Evolutionary conservation across 1,140 invertebrate species (phyloP).

Genomic region (Brachystomella parvula): DNA sequence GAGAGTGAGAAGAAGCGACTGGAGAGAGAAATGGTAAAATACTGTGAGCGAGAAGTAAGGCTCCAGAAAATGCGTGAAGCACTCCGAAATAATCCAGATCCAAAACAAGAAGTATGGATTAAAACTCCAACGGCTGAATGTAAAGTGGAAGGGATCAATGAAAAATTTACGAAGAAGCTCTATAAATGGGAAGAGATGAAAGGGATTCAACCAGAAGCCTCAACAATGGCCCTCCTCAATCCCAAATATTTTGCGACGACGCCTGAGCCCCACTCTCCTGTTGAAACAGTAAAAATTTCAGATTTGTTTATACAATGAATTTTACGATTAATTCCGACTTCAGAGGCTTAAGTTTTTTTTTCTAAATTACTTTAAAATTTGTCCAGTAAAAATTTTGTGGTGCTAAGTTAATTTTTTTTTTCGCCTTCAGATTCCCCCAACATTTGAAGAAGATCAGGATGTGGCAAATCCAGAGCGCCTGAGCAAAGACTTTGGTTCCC

Average conservation of each 20-base stretch:
- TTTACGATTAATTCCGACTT: too few relatives aligned
- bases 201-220: conserved; percentile 68
- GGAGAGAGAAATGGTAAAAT: conserved; percentile 53
- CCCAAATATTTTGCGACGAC: conserved; percentile 44
- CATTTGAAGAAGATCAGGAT: background rate
- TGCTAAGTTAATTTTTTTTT: too few relatives aligned
- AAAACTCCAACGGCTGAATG: conserved; percentile 71
- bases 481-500: background rate
- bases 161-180: conserved; percentile 77
- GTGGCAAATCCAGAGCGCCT: background rate
- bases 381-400: too few relatives aligned
- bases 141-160: conserved; percentile 51
- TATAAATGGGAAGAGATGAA: conserved; percentile 69
- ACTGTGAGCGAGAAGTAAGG: conserved; percentile 54
- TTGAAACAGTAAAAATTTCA: background rate
- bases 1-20: conserved; percentile 55
- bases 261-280: background rate
- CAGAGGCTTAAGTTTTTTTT: too few relatives aligned
- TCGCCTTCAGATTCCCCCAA: background rate
- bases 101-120: conserved; percentile 57
- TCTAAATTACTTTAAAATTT: background rate
- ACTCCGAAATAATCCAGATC: conserved; percentile 44
- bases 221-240: conserved; percentile 66
- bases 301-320: background rate
- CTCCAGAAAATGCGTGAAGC: conserved; percentile 54